Percentiles rank a stretch among this genome's conserved stretches.
Evolutionary conservation across 2,797 vertebrate species (phyloP).

Genomic region (Sebastes diploproa): DNA sequence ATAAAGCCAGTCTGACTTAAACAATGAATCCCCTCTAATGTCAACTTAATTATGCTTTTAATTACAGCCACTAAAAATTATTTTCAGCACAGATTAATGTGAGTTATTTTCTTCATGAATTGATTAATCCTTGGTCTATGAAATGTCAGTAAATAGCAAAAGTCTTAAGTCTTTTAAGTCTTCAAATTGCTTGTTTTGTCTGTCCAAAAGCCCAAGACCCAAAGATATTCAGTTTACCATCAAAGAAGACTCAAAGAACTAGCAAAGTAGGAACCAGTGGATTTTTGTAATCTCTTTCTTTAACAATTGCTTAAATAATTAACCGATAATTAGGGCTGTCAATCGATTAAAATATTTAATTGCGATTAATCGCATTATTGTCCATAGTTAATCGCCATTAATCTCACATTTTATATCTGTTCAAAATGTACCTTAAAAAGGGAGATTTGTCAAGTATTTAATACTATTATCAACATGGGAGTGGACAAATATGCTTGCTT

Average conservation of each 20-base stretch:
- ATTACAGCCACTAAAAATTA: not conserved
- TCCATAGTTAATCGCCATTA: too few relatives aligned
- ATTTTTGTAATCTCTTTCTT: not conserved
- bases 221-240: not conserved
- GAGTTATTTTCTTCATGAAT: not conserved
- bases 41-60: not conserved
- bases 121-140: not conserved
- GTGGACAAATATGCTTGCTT: too few relatives aligned
- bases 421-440: too few relatives aligned
- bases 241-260: not conserved
- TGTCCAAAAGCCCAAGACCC: not conserved
- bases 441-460: too few relatives aligned
- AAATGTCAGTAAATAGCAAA: not conserved
- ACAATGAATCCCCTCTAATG: not conserved
- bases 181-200: not conserved
- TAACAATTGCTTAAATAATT: not conserved
- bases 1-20: conserved; percentile 31
- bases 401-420: too few relatives aligned
- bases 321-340: too few relatives aligned
- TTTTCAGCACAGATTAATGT: not conserved
- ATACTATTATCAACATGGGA: too few relatives aligned
- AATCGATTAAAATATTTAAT: not conserved
- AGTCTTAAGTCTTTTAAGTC: not conserved
- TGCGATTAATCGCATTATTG: not conserved
- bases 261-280: not conserved